phyloP scores from a whole-genome alignment of 92 coral and sea anemone genomes.

The Umimayanthus chanpuru region DNA sequence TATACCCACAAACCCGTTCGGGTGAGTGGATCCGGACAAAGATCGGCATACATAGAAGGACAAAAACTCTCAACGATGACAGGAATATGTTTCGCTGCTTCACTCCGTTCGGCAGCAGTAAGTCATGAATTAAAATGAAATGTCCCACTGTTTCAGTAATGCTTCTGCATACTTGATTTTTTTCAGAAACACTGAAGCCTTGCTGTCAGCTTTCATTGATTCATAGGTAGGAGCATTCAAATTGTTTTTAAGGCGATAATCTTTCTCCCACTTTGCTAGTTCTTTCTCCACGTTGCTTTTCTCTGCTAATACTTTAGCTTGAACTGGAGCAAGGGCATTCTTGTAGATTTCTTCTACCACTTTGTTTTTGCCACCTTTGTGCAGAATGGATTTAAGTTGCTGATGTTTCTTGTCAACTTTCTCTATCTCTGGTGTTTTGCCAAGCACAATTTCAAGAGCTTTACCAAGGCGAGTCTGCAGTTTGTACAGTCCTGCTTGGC shows the following conservation, averaged over 20 bases:
- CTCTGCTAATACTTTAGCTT: slow-evolving; percentile 44
- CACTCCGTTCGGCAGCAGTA: too few species aligned
- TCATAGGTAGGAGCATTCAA: slow-evolving; percentile 46
- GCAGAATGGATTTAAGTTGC: slow-evolving; percentile 14
- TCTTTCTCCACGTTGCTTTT: slow-evolving; percentile 32
- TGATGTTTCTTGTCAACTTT: neutral
- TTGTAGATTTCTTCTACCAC: slow-evolving; percentile 16
- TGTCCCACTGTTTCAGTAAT: slow-evolving; percentile 52
- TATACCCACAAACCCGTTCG: too few species aligned
- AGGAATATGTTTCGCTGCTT: too few species aligned
- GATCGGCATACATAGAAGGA: too few species aligned
- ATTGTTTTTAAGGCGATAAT: slow-evolving; percentile 41
- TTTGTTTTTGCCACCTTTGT: neutral
- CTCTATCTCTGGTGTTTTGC: neutral
- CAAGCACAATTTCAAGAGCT: slow-evolving; percentile 5
- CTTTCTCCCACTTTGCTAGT: slow-evolving; percentile 55
- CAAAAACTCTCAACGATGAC: too few species aligned
- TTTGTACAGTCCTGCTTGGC: neutral
- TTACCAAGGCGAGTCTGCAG: neutral
- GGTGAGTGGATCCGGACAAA: too few species aligned
- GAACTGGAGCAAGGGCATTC: slow-evolving; percentile 24
- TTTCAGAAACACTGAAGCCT: slow-evolving; percentile 40
- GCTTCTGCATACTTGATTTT: slow-evolving; percentile 53
- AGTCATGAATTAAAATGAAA: slow-evolving; percentile 42
- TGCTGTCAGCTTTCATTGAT: slow-evolving; percentile 41